Evolutionary conservation across 2,888 invertebrate genomes (phyloP).

Genomic region (Cistogaster globosa): DNA sequence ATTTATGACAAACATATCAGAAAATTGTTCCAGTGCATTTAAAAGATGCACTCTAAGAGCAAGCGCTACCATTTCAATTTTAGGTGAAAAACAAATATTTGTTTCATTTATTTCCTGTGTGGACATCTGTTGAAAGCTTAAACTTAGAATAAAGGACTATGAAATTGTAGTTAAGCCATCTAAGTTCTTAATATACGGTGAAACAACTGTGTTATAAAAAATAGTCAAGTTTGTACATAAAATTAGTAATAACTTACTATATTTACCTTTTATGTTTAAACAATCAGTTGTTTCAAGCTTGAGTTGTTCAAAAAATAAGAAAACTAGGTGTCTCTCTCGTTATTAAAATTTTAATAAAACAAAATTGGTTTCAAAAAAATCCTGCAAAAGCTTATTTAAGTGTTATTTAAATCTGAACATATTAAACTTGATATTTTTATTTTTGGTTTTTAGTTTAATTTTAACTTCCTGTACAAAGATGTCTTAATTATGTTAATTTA

Average conservation of each 20-base stretch:
- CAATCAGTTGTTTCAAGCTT: conserved; percentile 29
- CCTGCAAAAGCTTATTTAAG: too few species aligned
- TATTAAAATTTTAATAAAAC: conserved; percentile 14
- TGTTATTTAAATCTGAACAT: too few species aligned
- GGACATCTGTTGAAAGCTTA: conserved; percentile 69
- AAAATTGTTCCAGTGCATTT: conserved; percentile 19
- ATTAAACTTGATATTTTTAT: too few species aligned
- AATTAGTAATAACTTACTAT: conserved; percentile 40
- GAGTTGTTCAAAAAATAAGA: not conserved
- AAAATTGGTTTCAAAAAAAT: too few species aligned
- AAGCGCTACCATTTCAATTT: not conserved
- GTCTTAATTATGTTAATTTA: too few species aligned
- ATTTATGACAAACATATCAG: not conserved
- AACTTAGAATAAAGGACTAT: conserved; percentile 38
- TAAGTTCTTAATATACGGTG: not conserved
- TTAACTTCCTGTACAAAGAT: too few species aligned
- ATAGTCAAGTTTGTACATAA: conserved; percentile 9
- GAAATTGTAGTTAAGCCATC: conserved; percentile 57
- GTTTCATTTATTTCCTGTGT: conserved; percentile 26
- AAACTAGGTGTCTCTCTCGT: conserved; percentile 33
- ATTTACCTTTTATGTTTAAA: conserved; percentile 21
- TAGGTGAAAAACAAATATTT: conserved; percentile 62
- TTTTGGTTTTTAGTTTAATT: too few species aligned
- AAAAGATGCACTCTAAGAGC: too few species aligned
- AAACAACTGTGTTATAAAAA: not conserved